Conservation (phyloP, 2,888 invertebrate genomes). For the Tipula vernalis region DNA sequence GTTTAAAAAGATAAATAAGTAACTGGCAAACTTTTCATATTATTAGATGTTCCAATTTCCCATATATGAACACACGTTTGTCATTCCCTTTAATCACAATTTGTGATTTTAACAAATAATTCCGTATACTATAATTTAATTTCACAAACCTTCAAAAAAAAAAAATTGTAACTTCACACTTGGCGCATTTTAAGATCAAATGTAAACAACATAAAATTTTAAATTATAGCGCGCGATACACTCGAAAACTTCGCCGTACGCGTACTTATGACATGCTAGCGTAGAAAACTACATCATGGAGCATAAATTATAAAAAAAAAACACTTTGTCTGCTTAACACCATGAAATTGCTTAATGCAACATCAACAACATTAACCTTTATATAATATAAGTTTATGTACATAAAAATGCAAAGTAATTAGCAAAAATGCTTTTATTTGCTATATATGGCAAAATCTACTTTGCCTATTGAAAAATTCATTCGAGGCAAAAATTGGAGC, state of each 20-base stretch:
- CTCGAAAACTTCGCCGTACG: background rate
- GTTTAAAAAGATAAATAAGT: too few relatives aligned
- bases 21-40: too few relatives aligned
- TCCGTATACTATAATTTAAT: too few relatives aligned
- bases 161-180: background rate
- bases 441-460: background rate
- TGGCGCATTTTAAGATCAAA: background rate
- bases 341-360: background rate
- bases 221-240: background rate
- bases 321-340: background rate
- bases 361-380: background rate
- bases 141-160: too few relatives aligned
- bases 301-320: background rate
- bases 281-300: background rate
- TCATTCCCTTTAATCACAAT: too few relatives aligned
- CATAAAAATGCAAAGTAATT: background rate
- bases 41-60: too few relatives aligned
- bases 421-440: too few relatives aligned
- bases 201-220: too few relatives aligned
- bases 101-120: too few relatives aligned
- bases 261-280: too few relatives aligned
- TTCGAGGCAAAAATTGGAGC: background rate
- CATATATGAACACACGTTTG: too few relatives aligned
- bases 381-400: background rate
- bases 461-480: background rate